Base-by-base conservation (phyloP, 2,888 invertebrate species). In the Lumbricus terrestris region DNA sequence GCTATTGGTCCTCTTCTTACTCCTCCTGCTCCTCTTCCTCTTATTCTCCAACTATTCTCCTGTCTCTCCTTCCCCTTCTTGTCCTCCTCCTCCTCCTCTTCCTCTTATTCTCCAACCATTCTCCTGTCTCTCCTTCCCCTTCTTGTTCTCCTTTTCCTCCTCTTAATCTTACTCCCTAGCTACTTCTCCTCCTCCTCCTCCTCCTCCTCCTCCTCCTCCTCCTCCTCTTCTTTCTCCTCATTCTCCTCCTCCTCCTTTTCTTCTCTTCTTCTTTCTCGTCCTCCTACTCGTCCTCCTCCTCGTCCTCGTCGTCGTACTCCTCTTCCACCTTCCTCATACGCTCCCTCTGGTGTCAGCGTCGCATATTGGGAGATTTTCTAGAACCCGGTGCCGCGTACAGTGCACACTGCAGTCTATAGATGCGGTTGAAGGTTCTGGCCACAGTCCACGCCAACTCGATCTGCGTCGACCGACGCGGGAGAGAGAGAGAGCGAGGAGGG, bases 321-420 rank as follows among this genome's bases (percentile, higher is more conserved):
- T 83, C 83, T 16, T 83, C 33, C 2, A 15, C n/a, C 34, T 33
- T 16, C 11, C 29, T 83, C 18, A 33, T 83, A 15, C 83, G 13
- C 37, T 29, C 23, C 23, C 37, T 85, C 85, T 23, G 35, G 85
- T 85, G 85, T 35, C 85, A 20, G 35, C 85, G 85, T 35, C 85
- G 85, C 85, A 85, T 69, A 69, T 69, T 69, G 69, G 69, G 69
- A 69, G 69, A 69, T 69, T 69, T 69, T 69, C 69, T 69, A n/a
- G 69, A 69, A n/a, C 69, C n/a, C n/a, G 69, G 69, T n/a, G 29
- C 69, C 69, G 69, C 13, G 69, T n/a, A n/a, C n/a, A 69, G 40
- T 69, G n/a, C n/a, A n/a, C n/a, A n/a, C n/a, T n/a, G n/a, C n/a
- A n/a, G n/a, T n/a, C n/a, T n/a, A n/a, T n/a, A n/a, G n/a, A n/a